Percentiles rank a stretch among this genome's conserved stretches.
Evolutionary conservation across 1,140 invertebrate species (phyloP).

Genomic region (Mylabris phalerata): DNA sequence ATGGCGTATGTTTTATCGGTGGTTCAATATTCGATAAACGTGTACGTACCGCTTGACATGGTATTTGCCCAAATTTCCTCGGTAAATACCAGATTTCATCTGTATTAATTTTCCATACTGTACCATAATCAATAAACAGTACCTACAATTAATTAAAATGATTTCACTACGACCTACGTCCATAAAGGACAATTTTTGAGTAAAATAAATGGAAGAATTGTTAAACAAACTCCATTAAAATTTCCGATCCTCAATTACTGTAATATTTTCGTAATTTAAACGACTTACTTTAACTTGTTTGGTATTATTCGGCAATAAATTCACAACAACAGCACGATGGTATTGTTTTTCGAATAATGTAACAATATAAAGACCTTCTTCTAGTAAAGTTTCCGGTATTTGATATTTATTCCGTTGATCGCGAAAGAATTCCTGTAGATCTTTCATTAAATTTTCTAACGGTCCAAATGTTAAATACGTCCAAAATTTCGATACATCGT

Average conservation of each 20-base stretch:
- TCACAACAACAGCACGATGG: slow-evolving; percentile 27
- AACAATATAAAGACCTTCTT: slow-evolving; percentile 27
- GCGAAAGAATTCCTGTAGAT: slow-evolving; percentile 23
- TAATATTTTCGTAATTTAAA: not conserved
- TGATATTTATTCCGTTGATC: slow-evolving; percentile 6
- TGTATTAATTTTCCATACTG: slow-evolving; percentile 17
- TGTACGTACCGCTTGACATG: slow-evolving; percentile 29
- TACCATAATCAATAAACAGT: slow-evolving; percentile 33
- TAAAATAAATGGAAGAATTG: too few species aligned
- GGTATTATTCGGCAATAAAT: slow-evolving; percentile 12
- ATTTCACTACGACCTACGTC: too few species aligned
- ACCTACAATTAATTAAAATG: slow-evolving; percentile 16
- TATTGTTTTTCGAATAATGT: slow-evolving; percentile 24
- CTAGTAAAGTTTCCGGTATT: slow-evolving; percentile 14
- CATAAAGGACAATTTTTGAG: too few species aligned
- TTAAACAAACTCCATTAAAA: too few species aligned
- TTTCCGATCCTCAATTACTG: too few species aligned
- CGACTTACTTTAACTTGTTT: slow-evolving; percentile 23
- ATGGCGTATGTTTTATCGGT: slow-evolving; percentile 17
- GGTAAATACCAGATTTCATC: slow-evolving; percentile 28
- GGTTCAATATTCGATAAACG: slow-evolving; percentile 27
- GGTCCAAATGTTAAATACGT: slow-evolving; percentile 12
- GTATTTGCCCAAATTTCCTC: slow-evolving; percentile 22
- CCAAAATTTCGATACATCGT: slow-evolving; percentile 37
- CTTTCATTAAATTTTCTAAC: slow-evolving; percentile 30